phyloP scores from a whole-genome alignment of 2,888 invertebrate genomes.

The Rhimphoctona megacephalus region DNA sequence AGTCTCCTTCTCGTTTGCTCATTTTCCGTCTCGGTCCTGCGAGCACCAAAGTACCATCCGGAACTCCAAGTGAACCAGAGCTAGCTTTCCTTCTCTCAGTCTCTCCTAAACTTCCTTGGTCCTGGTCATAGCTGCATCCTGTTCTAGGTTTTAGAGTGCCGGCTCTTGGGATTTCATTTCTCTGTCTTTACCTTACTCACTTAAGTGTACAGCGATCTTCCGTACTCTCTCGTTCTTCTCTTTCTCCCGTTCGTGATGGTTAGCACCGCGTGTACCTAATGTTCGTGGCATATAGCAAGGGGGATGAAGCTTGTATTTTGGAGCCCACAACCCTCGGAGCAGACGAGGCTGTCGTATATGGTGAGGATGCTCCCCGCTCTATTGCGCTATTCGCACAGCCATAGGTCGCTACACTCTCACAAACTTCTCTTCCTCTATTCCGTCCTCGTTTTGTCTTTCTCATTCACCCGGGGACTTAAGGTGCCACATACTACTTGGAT shows the following conservation, averaged over 20 bases:
- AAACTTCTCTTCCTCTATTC: neutral
- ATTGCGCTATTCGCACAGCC: conserved; percentile 41
- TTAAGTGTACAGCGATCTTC: conserved; percentile 6
- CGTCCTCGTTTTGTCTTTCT: conserved; percentile 7
- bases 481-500: conserved; percentile 36
- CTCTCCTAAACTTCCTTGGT: conserved; percentile 21
- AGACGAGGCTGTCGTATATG: conserved; percentile 51
- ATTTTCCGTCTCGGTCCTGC: conserved; percentile 58
- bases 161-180: conserved; percentile 57
- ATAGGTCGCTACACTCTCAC: conserved; percentile 26
- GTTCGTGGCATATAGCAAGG: conserved; percentile 57
- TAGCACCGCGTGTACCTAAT: conserved; percentile 71
- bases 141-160: neutral
- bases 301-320: conserved; percentile 52
- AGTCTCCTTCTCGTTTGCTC: conserved; percentile 43
- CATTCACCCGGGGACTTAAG: conserved; percentile 7
- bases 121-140: conserved; percentile 27
- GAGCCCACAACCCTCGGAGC: conserved; percentile 46
- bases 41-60: conserved; percentile 55
- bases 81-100: conserved; percentile 50
- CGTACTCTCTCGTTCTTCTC: conserved; percentile 23
- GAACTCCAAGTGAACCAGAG: conserved; percentile 27
- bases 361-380: conserved; percentile 30
- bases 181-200: conserved; percentile 26
- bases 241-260: conserved; percentile 19